phyloP scores from a whole-genome alignment of 2,113 vertebrate genomes.

The Stomatorhinus ivindoensis region DNA sequence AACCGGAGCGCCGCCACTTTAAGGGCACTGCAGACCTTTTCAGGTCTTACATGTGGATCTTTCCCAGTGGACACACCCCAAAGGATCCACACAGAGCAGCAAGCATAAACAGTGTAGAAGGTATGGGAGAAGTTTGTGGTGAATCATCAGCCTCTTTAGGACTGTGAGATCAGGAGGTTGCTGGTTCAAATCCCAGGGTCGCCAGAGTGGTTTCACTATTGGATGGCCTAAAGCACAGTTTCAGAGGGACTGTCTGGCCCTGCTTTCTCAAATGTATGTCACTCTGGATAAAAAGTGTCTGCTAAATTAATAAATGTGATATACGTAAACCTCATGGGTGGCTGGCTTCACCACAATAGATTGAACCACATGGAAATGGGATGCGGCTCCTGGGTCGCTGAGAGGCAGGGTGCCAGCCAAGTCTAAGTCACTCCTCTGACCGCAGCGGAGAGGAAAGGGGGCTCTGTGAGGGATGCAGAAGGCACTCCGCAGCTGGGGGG shows the following conservation, averaged over 20 bases:
- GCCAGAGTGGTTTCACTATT: not conserved
- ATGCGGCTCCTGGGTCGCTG: conserved; percentile 11
- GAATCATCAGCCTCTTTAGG: not conserved
- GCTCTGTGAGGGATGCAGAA: not conserved
- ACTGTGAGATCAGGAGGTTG: not conserved
- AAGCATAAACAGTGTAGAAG: not conserved
- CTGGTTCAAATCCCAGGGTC: not conserved
- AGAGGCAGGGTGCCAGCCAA: not conserved
- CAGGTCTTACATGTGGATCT: not conserved
- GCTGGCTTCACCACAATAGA: conserved; percentile 28
- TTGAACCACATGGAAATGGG: conserved; percentile 31
- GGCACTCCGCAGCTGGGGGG: not conserved
- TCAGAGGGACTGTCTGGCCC: not conserved
- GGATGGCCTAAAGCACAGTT: not conserved
- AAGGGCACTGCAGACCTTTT: not conserved
- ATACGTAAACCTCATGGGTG: not conserved
- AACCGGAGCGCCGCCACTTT: not conserved
- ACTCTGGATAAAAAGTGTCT: not conserved
- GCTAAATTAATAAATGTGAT: not conserved
- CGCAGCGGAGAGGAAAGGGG: not conserved
- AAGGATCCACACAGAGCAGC: not conserved
- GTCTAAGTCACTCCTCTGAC: not conserved
- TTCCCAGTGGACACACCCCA: not conserved
- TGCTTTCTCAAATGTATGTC: not conserved
- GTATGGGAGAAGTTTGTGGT: not conserved